These are phyloP conservation scores for Bucorvus abyssinicus DNA, from an alignment of 2,797 vertebrate genomes.

Conservation along the genomic window DNA sequence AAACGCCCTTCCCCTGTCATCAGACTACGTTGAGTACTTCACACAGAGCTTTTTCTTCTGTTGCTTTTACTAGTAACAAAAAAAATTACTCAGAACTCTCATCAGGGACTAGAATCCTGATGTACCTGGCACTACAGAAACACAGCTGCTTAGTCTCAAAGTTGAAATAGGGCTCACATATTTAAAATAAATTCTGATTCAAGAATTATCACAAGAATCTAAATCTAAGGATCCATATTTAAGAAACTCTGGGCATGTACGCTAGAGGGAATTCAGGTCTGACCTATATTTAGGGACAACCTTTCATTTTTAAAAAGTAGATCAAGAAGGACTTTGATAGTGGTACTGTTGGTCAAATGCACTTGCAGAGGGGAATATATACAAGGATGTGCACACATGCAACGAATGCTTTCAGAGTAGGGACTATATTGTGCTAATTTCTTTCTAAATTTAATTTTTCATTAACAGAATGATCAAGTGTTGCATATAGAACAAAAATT, in stretches of 20 bases:
- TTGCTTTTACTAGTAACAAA: background rate
- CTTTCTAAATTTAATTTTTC: slow-evolving; percentile 3
- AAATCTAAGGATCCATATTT: background rate
- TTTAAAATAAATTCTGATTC: slow-evolving; percentile 11
- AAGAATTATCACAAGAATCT: background rate
- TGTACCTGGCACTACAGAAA: background rate
- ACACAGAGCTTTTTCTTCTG: background rate
- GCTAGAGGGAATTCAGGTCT: background rate
- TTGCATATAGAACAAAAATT: background rate
- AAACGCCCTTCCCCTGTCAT: background rate
- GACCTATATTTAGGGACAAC: background rate
- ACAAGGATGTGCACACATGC: background rate
- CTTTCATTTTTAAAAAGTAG: background rate
- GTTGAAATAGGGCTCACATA: background rate
- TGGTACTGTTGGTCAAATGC: background rate
- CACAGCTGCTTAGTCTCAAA: background rate
- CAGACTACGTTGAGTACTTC: background rate
- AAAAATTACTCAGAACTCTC: background rate
- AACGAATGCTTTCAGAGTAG: background rate
- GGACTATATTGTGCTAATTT: background rate
- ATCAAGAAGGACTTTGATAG: background rate
- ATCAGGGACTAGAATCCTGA: background rate
- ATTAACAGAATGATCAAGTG: background rate
- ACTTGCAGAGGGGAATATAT: background rate
- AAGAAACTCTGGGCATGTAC: background rate